Conservation (phyloP, 2,113 vertebrate species). For the Bos taurus region ARS-UCD2.0 NC_037332.1:848001-848500, state of each 20-base stretch:
- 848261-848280: not conserved
- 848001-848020: not conserved
- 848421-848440: not conserved
- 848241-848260: not conserved
- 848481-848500: not conserved
- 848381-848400: not conserved
- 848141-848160: not conserved
- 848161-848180: conserved; percentile 7
- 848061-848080: not conserved
- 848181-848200: not conserved
- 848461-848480: not conserved
- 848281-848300: not conserved
- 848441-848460: not conserved
- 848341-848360: not conserved
- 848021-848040: not conserved
- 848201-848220: not conserved
- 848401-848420: not conserved
- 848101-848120: not conserved
- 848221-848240: not conserved
- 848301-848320: not conserved
- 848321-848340: not conserved
- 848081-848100: not conserved
- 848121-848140: not conserved
- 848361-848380: not conserved
- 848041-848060: not conserved